These are phyloP conservation scores for Polia nebulosa DNA, from an alignment of 2,888 invertebrate genomes.

Conservation along the genomic window DNA sequence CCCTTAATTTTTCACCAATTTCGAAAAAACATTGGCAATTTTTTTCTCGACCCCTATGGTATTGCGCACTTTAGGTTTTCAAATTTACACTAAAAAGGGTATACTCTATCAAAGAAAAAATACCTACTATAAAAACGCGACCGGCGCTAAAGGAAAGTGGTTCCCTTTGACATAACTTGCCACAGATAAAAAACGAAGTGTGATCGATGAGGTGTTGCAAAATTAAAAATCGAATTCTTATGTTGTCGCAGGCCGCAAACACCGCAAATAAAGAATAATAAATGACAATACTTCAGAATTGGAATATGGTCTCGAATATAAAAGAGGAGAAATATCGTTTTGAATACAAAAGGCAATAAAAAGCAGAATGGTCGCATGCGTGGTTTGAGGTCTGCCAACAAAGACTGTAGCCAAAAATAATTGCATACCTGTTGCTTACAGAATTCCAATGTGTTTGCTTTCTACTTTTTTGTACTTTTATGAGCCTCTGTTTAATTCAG, in stretches of 20 bases:
- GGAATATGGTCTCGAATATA: constrained; percentile 36
- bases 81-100: too few species aligned
- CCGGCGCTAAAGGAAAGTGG: too few species aligned
- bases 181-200: constrained; percentile 39
- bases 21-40: too few species aligned
- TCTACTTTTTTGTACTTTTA: constrained; percentile 40
- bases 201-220: constrained; percentile 33
- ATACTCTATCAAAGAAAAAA: too few species aligned
- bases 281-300: constrained; percentile 46
- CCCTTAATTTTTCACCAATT: too few species aligned
- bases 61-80: too few species aligned
- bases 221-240: constrained; percentile 27
- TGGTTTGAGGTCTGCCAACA: constrained; percentile 54
- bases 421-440: constrained; percentile 67
- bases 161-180: constrained; percentile 2
- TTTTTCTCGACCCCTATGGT: too few species aligned
- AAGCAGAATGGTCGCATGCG: constrained; percentile 32
- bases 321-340: constrained; percentile 46
- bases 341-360: constrained; percentile 59
- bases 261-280: constrained; percentile 29
- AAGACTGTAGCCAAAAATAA: constrained; percentile 60
- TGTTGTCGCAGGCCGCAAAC: constrained; percentile 6
- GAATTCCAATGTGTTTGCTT: constrained; percentile 58
- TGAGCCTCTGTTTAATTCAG: constrained; percentile 41
- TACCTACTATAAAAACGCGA: too few species aligned